Evolutionary conservation across 2,797 vertebrate species (phyloP).

Genomic region (Pseudomugil tenellus): DNA sequence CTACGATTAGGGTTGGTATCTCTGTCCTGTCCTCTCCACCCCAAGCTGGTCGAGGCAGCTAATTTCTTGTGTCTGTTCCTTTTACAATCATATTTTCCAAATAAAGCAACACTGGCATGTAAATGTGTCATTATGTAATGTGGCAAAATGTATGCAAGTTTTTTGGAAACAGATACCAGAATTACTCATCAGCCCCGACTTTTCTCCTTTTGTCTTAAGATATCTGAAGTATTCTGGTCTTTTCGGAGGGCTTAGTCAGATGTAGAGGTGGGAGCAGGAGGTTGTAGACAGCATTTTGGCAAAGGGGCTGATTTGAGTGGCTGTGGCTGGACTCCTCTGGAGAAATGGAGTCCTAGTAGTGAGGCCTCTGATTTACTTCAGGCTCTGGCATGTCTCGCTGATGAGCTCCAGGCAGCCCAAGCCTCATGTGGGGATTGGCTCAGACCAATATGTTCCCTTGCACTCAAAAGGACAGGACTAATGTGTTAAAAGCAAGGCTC

Average conservation of each 20-base stretch:
- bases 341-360: constrained; percentile 78
- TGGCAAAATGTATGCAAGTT: background rate
- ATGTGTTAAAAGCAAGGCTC: constrained; percentile 69
- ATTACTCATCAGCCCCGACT: background rate
- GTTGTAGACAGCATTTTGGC: constrained; percentile 59
- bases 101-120: too few species aligned
- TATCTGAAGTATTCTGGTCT: constrained; percentile 36
- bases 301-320: constrained; percentile 72
- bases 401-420: constrained; percentile 77
- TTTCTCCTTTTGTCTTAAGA: constrained; percentile 6
- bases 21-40: too few species aligned
- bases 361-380: constrained; percentile 80
- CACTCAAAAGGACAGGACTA: constrained; percentile 81
- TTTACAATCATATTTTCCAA: too few species aligned
- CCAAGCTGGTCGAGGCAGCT: too few species aligned
- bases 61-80: too few species aligned
- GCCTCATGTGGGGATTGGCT: constrained; percentile 75
- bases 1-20: too few species aligned
- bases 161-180: background rate
- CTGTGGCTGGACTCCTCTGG: constrained; percentile 75
- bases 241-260: constrained; percentile 34
- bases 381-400: constrained; percentile 77
- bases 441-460: constrained; percentile 78
- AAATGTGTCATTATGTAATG: too few species aligned
- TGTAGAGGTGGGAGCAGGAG: constrained; percentile 46